A percentile compares a stretch with the other conserved stretches of the same genome.
Evolutionary conservation across 2,888 invertebrate species (phyloP).

Genomic region (Portevinia maculata): DNA sequence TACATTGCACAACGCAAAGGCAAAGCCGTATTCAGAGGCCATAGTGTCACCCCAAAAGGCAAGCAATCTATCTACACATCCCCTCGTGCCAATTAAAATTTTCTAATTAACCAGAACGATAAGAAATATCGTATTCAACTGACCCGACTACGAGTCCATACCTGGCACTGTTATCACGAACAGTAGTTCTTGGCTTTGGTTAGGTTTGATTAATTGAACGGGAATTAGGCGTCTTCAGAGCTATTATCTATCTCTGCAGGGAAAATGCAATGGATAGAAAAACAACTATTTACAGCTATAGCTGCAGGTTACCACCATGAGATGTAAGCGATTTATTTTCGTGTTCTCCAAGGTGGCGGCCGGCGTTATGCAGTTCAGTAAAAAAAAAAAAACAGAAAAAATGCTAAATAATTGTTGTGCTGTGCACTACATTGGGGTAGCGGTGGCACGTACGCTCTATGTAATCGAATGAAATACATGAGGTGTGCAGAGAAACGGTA

Average conservation of each 20-base stretch:
- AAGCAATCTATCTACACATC: background rate
- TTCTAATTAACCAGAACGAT: constrained; percentile 65
- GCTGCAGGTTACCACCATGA: constrained; percentile 41
- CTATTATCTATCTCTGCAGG: constrained; percentile 33
- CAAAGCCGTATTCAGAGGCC: constrained; percentile 15
- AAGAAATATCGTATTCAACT: constrained; percentile 6
- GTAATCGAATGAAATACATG: constrained; percentile 23
- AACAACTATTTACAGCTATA: constrained; percentile 52
- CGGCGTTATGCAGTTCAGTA: constrained; percentile 8
- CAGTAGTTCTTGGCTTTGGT: constrained; percentile 12
- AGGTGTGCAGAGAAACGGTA: constrained; percentile 35
- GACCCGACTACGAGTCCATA: constrained; percentile 1
- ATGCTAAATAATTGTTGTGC: constrained; percentile 55
- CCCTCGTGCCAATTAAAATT: constrained; percentile 65
- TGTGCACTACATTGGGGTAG: constrained; percentile 30
- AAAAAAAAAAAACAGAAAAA: too few relatives aligned
- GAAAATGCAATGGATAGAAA: constrained; percentile 21
- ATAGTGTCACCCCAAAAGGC: constrained; percentile 53
- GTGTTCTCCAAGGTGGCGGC: constrained; percentile 52
- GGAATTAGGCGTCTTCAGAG: constrained; percentile 55
- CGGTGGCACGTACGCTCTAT: constrained; percentile 51
- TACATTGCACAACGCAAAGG: constrained; percentile 7
- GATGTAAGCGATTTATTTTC: constrained; percentile 52
- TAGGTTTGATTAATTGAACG: constrained; percentile 64
- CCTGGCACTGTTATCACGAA: constrained; percentile 45